phyloP scores from a whole-genome alignment of 2,797 vertebrate species.

The Phalloptychus januarius region DNA sequence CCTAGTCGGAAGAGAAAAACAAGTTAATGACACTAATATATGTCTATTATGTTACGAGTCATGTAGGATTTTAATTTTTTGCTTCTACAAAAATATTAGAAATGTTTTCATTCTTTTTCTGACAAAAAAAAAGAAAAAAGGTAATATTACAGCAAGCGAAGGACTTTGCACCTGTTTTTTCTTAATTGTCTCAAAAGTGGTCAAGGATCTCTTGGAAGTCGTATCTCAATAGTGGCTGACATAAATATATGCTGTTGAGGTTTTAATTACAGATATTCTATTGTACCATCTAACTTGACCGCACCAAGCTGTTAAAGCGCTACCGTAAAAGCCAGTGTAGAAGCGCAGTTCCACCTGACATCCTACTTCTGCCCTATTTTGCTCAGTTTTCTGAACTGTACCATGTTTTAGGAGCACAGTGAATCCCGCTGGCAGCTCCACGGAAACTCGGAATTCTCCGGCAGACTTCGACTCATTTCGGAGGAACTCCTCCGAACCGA shows the following conservation, averaged over 20 bases:
- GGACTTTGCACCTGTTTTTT: neutral
- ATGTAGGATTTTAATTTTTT: neutral
- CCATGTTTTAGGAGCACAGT: constrained; percentile 79
- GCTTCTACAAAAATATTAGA: neutral
- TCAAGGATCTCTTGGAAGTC: too few species aligned
- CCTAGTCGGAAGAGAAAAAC: constrained; percentile 33
- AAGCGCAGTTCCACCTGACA: neutral
- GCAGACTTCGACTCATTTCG: constrained; percentile 80
- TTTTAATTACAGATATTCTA: too few species aligned
- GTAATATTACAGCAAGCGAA: constrained; percentile 81
- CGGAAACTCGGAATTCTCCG: constrained; percentile 84
- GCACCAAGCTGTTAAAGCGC: neutral
- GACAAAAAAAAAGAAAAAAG: too few species aligned
- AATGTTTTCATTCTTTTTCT: neutral
- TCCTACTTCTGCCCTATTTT: neutral
- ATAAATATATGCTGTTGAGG: too few species aligned
- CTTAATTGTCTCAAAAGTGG: neutral
- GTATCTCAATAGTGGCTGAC: too few species aligned
- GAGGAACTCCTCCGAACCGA: constrained; percentile 84
- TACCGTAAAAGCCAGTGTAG: neutral
- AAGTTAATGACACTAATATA: neutral
- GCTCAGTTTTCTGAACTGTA: constrained; percentile 61
- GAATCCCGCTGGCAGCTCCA: constrained; percentile 84
- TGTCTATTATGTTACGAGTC: neutral
- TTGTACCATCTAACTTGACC: neutral